These are phyloP conservation scores for Chrosomus eos DNA, from an alignment of 2,797 vertebrate species.

Conservation along the genomic window DNA sequence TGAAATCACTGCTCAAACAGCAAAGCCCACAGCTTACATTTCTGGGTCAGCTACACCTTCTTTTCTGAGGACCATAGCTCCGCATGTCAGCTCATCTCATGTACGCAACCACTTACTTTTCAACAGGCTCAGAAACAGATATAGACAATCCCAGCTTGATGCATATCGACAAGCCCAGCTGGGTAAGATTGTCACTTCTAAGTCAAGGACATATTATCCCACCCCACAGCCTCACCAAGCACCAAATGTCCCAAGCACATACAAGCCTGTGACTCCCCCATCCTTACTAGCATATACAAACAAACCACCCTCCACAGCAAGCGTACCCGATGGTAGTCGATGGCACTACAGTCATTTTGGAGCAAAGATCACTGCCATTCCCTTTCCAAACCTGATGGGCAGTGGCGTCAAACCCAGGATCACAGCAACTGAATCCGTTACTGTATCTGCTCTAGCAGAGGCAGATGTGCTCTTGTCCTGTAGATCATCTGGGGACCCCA, in stretches of 20 bases:
- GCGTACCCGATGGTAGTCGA: slow-evolving; percentile 56
- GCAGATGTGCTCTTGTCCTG: slow-evolving; percentile 76
- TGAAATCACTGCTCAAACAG: slow-evolving; percentile 76
- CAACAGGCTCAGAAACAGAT: slow-evolving; percentile 78
- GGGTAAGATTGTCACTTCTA: slow-evolving; percentile 71
- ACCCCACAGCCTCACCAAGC: slow-evolving; percentile 52
- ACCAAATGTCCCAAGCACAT: slow-evolving; percentile 56
- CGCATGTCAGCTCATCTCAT: slow-evolving; percentile 45
- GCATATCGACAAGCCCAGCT: slow-evolving; percentile 70
- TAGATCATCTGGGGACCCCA: slow-evolving; percentile 75
- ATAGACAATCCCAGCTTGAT: slow-evolving; percentile 80
- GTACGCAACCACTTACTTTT: slow-evolving; percentile 73
- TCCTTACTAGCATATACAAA: slow-evolving; percentile 59
- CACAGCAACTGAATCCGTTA: slow-evolving; percentile 68
- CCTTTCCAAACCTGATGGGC: slow-evolving; percentile 70
- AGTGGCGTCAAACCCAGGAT: slow-evolving; percentile 74
- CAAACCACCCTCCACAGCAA: slow-evolving; percentile 57
- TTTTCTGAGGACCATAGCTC: slow-evolving; percentile 29
- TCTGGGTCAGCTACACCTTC: slow-evolving; percentile 43
- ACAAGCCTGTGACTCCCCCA: slow-evolving; percentile 56
- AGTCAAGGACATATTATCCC: slow-evolving; percentile 62
- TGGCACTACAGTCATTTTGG: slow-evolving; percentile 67
- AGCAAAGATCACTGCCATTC: slow-evolving; percentile 64
- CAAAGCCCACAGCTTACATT: slow-evolving; percentile 67
- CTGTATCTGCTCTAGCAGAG: slow-evolving; percentile 76